phyloP scores from a whole-genome alignment of 1,140 invertebrate species.

The Drosophila novamexicana region DNA sequence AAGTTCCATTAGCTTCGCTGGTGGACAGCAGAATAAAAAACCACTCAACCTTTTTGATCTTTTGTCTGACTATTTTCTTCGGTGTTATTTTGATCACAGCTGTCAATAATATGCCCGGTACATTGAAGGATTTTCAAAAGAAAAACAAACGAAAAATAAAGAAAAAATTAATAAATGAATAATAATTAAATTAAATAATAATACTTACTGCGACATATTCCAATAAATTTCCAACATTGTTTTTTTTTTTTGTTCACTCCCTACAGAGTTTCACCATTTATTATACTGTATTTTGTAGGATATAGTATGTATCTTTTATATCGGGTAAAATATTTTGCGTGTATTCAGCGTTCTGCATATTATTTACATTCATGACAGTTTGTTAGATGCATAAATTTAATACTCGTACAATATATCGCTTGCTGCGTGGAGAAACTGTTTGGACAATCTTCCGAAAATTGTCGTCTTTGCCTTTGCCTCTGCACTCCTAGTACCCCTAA shows the following conservation, averaged over 20 bases:
- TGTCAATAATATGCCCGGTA: too few species aligned
- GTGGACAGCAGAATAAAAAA: too few species aligned
- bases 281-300: slow-evolving; percentile 47
- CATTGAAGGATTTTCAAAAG: too few species aligned
- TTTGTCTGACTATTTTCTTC: too few species aligned
- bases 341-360: slow-evolving; percentile 48
- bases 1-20: too few species aligned
- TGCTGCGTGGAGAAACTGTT: slow-evolving; percentile 34
- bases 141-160: too few species aligned
- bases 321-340: slow-evolving; percentile 69
- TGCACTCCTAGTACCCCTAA: slow-evolving; percentile 32
- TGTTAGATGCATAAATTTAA: slow-evolving; percentile 51
- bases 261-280: slow-evolving; percentile 62
- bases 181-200: background rate
- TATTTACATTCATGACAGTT: slow-evolving; percentile 75
- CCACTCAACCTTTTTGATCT: too few species aligned
- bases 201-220: too few species aligned
- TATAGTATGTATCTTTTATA: slow-evolving; percentile 52
- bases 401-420: slow-evolving; percentile 38
- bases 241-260: slow-evolving; percentile 46
- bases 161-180: background rate
- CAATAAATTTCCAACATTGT: background rate
- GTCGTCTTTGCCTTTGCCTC: slow-evolving; percentile 4
- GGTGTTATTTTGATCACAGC: too few species aligned
- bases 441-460: slow-evolving; percentile 56